A percentile compares a stretch with the other conserved stretches of the same genome.
Evolutionary conservation across 2,888 invertebrate species (phyloP).

Genomic region (Agrochola lychnidis): DNA sequence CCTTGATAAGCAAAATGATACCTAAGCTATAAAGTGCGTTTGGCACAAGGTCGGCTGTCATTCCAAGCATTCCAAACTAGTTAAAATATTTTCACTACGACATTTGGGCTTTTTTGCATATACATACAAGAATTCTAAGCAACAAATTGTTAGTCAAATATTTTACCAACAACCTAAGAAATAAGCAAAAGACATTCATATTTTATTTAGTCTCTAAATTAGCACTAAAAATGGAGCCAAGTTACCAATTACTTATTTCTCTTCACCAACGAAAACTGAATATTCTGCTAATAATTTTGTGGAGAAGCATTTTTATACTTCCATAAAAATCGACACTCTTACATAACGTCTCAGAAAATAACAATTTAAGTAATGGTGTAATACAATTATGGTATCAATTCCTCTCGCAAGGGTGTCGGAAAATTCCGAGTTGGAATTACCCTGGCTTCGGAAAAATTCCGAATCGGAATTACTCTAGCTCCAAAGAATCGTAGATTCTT

Average conservation of each 20-base stretch:
- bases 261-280: constrained; percentile 30
- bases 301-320: constrained; percentile 48
- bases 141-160: not conserved
- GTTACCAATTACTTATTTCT: constrained; percentile 15
- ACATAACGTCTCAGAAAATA: constrained; percentile 49
- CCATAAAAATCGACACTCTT: constrained; percentile 58
- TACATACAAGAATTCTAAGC: not conserved
- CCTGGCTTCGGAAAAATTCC: constrained; percentile 26
- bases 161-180: not conserved
- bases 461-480: constrained; percentile 38
- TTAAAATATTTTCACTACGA: not conserved
- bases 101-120: not conserved
- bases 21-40: not conserved
- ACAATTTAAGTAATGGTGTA: constrained; percentile 62
- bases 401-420: constrained; percentile 34
- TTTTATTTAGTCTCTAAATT: constrained; percentile 12
- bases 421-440: constrained; percentile 23
- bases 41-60: not conserved
- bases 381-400: constrained; percentile 64
- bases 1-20: not conserved
- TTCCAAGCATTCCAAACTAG: not conserved
- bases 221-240: constrained; percentile 11
- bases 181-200: not conserved
- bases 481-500: constrained; percentile 38
- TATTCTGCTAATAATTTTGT: constrained; percentile 43